Percentiles rank a stretch among this genome's conserved stretches.
phyloP scores from a whole-genome alignment of 2,797 vertebrate species.

The Taeniopygia guttata region DNA sequence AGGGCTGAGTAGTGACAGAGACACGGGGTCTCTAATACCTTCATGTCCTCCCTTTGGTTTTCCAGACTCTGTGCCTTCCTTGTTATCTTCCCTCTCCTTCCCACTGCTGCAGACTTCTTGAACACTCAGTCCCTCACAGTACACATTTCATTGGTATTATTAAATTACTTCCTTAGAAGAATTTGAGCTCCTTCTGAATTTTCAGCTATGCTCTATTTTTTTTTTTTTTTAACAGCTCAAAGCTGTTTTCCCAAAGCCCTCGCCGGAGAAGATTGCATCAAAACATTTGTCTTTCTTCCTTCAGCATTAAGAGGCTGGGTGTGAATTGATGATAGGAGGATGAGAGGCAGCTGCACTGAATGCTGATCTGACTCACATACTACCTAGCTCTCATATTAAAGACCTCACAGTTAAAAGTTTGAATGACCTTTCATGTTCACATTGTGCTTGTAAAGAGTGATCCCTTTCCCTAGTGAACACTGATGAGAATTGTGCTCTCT shows the following conservation, averaged over 20 bases:
- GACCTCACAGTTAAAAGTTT: not conserved
- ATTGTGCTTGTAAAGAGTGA: not conserved
- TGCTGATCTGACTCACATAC: not conserved
- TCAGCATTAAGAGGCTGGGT: not conserved
- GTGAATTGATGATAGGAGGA: not conserved
- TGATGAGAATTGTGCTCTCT: not conserved
- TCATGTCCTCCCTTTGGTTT: not conserved
- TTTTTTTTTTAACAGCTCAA: not conserved
- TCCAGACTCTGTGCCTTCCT: not conserved
- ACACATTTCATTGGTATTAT: not conserved
- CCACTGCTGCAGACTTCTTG: not conserved
- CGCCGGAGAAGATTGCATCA: not conserved
- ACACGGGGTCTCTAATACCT: not conserved
- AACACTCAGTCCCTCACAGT: not conserved
- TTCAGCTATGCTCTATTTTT: not conserved
- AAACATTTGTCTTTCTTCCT: conserved; percentile 14
- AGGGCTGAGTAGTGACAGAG: not conserved
- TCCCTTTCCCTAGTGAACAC: not conserved
- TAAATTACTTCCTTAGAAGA: not conserved
- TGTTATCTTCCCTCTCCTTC: not conserved
- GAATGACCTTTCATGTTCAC: not conserved
- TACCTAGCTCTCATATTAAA: not conserved
- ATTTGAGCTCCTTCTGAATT: not conserved
- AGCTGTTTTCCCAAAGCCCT: not conserved
- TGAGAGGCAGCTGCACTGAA: not conserved